Conservation (phyloP, 2,888 invertebrate genomes). For the Idaea aversata region DNA sequence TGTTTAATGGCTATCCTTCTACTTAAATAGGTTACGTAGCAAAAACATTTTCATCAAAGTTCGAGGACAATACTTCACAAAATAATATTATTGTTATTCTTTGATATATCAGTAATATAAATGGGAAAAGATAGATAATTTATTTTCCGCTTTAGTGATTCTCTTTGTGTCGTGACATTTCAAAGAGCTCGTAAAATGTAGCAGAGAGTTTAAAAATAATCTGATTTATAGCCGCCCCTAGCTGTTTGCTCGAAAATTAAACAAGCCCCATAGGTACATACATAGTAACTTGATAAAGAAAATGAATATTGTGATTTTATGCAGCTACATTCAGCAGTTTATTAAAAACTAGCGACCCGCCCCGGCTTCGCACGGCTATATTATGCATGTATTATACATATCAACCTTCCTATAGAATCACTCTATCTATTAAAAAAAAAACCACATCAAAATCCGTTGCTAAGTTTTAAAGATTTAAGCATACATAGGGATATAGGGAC, state of each 20-base stretch:
- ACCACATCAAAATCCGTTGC: too few species aligned
- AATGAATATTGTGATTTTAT: background rate
- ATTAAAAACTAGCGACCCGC: background rate
- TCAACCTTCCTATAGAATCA: too few species aligned
- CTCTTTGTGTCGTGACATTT: conserved; percentile 29
- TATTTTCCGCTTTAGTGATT: conserved; percentile 17
- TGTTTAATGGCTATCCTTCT: background rate
- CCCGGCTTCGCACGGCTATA: too few species aligned
- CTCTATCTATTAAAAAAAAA: too few species aligned
- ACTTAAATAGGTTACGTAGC: background rate
- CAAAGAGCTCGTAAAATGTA: conserved; percentile 40
- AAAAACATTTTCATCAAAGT: conserved; percentile 8
- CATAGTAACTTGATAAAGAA: background rate
- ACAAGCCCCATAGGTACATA: conserved; percentile 33
- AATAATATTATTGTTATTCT: background rate
- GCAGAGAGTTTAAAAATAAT: conserved; percentile 53
- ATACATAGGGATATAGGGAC: too few species aligned
- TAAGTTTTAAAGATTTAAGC: too few species aligned
- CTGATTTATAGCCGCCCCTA: conserved; percentile 43
- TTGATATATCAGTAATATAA: conserved; percentile 3
- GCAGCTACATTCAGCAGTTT: background rate
- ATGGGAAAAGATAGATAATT: conserved; percentile 11
- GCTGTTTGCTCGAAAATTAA: conserved; percentile 37
- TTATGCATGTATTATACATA: too few species aligned
- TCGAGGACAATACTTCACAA: conserved; percentile 1